Percentiles rank a stretch among this genome's conserved stretches.
Evolutionary conservation across 2,797 vertebrate species (phyloP).

Genomic region (Bucorvus abyssinicus): DNA sequence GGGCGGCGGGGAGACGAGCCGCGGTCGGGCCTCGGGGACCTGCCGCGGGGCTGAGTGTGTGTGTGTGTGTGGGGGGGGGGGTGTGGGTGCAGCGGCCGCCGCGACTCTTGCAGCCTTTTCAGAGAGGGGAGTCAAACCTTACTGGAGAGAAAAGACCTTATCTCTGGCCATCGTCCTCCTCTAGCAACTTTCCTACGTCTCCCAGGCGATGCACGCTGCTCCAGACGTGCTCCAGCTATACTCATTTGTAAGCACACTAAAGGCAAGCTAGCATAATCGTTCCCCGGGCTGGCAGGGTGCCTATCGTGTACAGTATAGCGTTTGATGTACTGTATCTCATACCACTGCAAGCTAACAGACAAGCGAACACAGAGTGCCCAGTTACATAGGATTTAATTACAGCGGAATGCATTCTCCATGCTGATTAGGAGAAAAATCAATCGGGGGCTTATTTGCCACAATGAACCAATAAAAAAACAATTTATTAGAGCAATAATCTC

Average conservation of each 20-base stretch:
- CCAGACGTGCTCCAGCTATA: neutral
- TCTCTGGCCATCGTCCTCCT: neutral
- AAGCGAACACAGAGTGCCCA: neutral
- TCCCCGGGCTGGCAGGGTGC: neutral
- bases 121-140: neutral
- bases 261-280: neutral
- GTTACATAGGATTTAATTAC: constrained; percentile 66
- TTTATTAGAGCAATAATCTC: constrained; percentile 63
- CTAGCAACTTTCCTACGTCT: neutral
- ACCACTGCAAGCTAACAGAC: constrained; percentile 7
- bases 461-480: constrained; percentile 59
- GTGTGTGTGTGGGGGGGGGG: too few species aligned
- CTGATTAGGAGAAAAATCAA: constrained; percentile 65
- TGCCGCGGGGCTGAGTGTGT: neutral
- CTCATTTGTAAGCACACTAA: neutral
- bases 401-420: constrained; percentile 47
- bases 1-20: neutral
- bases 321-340: constrained; percentile 32
- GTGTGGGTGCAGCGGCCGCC: neutral
- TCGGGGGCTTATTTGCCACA: constrained; percentile 53
- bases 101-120: neutral
- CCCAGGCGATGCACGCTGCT: neutral
- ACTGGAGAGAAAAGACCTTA: neutral
- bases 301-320: neutral
- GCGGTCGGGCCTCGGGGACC: neutral